Evolutionary conservation across 92 coral and sea anemone species (phyloP), one percentile per base, ranked within the genome.

Genomic region (Palythoa grandiflora): DNA sequence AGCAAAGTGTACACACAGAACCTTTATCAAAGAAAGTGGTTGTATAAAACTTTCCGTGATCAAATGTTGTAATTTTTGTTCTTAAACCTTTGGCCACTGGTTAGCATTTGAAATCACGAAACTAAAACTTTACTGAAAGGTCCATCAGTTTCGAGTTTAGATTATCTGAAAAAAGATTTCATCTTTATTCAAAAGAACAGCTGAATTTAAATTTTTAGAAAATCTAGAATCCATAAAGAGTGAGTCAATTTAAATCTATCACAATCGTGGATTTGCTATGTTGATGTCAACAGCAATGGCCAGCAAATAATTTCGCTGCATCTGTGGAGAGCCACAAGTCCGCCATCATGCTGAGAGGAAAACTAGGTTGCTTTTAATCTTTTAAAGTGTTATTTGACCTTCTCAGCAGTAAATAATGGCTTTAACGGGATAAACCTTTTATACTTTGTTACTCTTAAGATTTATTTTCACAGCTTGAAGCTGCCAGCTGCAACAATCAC

Each of bases 331-430:
- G 50, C 50, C 66, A 15, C 12, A 59, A 36, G 38, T 14, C 28
- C 39, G 68, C 48, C 68, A 52, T 81, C 86, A 75, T 81, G 86
- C 86, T 81, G 86, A 10, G 86, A 81, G 75, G 17, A 81, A 81
- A 81, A 20, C 38, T 68, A 39, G 6, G 53, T 37, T 48, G 14
- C 14, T 68, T 47, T 68, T 16, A 44, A 50, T 6, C 17, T 19
- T 35, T 52, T 68, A 81, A 81, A 47, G 44, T 59, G 20, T 16
- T 81, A 20, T 50, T 40, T 65, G 60, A 68, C 86, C 61, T 81
- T 81, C 86, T 66, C 86, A 81, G 86, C 74, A 50, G 86, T 66
- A 48, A 79, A 80, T 14, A 44, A 44, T 44, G 38, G 79, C 20
- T 47, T 47, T 80, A 80, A 13, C 20, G 5, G 38, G 74, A 63